Evolutionary conservation across 2,797 vertebrate species (phyloP).

Genomic region (Gymnocypris eckloni): DNA sequence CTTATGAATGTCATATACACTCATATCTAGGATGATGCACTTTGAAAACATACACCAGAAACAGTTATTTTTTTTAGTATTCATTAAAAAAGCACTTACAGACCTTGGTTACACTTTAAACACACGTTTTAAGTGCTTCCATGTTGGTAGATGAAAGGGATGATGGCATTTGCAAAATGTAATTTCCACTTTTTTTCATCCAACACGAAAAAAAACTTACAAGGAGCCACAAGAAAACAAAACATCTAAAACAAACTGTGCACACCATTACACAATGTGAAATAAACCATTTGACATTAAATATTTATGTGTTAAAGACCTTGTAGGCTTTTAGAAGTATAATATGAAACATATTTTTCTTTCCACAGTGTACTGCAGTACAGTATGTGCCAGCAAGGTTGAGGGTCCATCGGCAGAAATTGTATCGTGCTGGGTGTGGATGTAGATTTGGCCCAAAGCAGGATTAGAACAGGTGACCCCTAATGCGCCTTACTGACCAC

Average conservation of each 20-base stretch:
- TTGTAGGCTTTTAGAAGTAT: not conserved
- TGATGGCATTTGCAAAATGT: constrained; percentile 4
- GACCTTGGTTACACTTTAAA: not conserved
- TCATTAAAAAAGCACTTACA: constrained; percentile 10
- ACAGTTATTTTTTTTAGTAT: not conserved
- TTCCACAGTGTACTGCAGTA: not conserved
- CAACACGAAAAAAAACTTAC: not conserved
- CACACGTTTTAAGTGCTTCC: not conserved
- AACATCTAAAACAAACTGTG: not conserved
- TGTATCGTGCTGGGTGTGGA: constrained; percentile 49
- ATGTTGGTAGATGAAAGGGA: not conserved
- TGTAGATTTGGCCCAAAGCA: constrained; percentile 53
- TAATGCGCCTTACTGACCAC: constrained; percentile 61
- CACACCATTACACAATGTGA: not conserved
- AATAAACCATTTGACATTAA: not conserved
- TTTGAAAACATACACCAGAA: not conserved
- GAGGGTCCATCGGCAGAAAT: constrained; percentile 21
- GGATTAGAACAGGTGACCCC: constrained; percentile 68
- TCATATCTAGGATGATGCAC: not conserved
- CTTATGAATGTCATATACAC: not conserved
- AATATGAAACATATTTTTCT: not conserved
- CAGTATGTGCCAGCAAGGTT: not conserved
- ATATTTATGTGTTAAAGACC: not conserved
- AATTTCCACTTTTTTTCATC: not conserved
- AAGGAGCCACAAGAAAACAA: not conserved